These are phyloP conservation scores for Axis porcinus DNA, from an alignment of 2,113 vertebrate species.

Conservation along the genomic window DNA sequence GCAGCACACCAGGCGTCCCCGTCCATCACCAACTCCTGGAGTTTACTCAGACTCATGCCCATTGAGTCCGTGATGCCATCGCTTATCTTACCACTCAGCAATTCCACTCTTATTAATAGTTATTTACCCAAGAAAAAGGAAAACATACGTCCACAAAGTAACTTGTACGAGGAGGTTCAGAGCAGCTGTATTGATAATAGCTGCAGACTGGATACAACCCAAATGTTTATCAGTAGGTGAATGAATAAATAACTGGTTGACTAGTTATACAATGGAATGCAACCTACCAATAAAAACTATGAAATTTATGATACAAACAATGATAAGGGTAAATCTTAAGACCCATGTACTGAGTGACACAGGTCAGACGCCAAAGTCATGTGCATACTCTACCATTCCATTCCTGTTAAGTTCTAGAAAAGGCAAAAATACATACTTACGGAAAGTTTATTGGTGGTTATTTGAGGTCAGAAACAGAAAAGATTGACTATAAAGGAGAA, in stretches of 20 bases:
- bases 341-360: background rate
- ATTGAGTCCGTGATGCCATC: too few species aligned
- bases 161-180: background rate
- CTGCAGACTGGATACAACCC: background rate
- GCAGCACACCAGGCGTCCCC: too few species aligned
- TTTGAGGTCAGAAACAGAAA: background rate
- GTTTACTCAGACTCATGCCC: too few species aligned
- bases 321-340: background rate
- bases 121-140: constrained; percentile 37
- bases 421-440: background rate
- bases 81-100: background rate
- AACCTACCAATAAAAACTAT: background rate
- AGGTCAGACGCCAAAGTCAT: background rate
- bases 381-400: background rate
- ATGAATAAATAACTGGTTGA: background rate
- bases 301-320: background rate
- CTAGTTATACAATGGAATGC: background rate
- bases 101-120: background rate
- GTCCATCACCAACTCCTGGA: too few species aligned
- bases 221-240: background rate
- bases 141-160: background rate
- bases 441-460: background rate
- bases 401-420: background rate
- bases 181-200: background rate
- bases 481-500: background rate